These are phyloP conservation scores for Euzetes globulus DNA, from an alignment of 2,888 invertebrate species.

Conservation along the genomic window DNA sequence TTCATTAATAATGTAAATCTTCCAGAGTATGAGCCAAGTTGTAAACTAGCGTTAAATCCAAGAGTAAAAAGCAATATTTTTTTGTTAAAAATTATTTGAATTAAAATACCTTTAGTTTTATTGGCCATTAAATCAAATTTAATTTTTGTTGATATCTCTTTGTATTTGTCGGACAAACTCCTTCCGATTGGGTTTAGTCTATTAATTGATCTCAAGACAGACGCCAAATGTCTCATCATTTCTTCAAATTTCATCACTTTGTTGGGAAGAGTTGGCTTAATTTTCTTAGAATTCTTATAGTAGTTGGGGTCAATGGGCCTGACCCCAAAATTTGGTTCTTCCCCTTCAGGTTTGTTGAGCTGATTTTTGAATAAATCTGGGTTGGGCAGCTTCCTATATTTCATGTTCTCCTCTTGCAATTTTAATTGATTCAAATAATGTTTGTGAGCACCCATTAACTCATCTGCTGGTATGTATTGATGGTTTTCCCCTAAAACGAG, in stretches of 20 bases:
- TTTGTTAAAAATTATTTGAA: not conserved
- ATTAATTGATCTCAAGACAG: not conserved
- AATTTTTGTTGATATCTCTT: not conserved
- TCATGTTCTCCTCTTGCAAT: not conserved
- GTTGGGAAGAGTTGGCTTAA: not conserved
- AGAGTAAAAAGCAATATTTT: too few species aligned
- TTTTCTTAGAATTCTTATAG: slow-evolving; percentile 4
- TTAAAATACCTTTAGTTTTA: not conserved
- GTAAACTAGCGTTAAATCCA: too few species aligned
- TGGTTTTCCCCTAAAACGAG: not conserved
- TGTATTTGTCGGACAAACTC: not conserved
- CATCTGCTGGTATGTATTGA: not conserved
- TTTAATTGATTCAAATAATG: not conserved
- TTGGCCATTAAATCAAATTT: not conserved
- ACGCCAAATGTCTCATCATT: not conserved
- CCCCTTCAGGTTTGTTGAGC: not conserved
- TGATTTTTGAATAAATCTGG: not conserved
- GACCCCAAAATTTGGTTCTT: not conserved
- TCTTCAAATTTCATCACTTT: slow-evolving; percentile 10
- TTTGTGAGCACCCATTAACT: not conserved
- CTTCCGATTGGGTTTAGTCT: not conserved
- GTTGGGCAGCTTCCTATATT: not conserved
- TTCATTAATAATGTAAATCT: too few species aligned
- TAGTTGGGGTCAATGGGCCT: not conserved
- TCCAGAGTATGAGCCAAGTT: too few species aligned